Base-by-base conservation (phyloP, 2,113 vertebrate species). In the Urocynchramus pylzowi region DNA sequence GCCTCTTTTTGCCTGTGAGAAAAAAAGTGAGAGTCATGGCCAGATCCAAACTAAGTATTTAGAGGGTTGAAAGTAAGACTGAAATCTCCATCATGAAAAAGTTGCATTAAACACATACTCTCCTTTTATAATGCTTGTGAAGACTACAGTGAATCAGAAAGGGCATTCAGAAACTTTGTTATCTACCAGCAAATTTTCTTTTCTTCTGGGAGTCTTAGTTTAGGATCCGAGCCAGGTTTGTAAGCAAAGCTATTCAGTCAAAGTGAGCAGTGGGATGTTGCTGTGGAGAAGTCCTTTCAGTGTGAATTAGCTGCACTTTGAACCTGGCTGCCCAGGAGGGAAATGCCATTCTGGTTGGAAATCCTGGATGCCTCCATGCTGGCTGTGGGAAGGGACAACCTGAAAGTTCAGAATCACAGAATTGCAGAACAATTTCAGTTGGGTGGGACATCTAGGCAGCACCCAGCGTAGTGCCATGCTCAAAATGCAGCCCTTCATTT, bases 401-500 rank as follows among this genome's bases (percentile, higher is more conserved):
- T 17, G 4, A 18, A 92, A 33, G 37, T 16, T 79, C 54, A 65
- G 27, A 64, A 77, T 24, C 30, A 75, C 9, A 39, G 21, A 63
- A 27, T 0, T 39, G 10, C 11, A 54, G 44, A 59, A 22, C 17
- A 50, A 20, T 60, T 88, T 83, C 19, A 5, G 1, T 15, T 16
- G 7, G 2, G 3, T 63, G 27, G 27, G n/a, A 64, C 5, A 37
- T 19, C 10, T 9, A 0, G 2, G 5, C 2, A 17, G 33, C 13
- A 37, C 13, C 10, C 10, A 49, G 14, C 13, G 17, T 31, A 30
- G 14, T 13, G 10, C 20, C 7, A 1, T 10, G 13, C 3, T 59
- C 26, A n/a, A 47, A 64, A 0, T 37, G 1, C 19, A 49, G 6
- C 13, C 8, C 5, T 47, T 53, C 9, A 35, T 65, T 90, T 79